A percentile compares a stretch with the other conserved stretches of the same genome.
phyloP scores from a whole-genome alignment of 35 echinoderm and acorn worm species.

The Lytechinus variegatus region DNA sequence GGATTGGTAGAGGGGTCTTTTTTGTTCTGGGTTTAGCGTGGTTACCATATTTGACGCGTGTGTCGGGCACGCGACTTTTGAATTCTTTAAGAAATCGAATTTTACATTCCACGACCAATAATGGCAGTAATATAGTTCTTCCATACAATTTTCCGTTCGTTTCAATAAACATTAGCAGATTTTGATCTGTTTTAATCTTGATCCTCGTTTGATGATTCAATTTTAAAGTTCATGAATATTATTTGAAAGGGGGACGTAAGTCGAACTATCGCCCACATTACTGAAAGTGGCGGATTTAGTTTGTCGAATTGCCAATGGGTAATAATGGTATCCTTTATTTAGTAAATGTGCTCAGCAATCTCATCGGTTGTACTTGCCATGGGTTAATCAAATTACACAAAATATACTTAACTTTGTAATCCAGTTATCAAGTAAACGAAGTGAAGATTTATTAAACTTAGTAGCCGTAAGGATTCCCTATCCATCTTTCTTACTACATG shows the following conservation, averaged over 20 bases:
- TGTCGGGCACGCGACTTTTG: conserved; percentile 37
- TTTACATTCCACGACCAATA: neutral
- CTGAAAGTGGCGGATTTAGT: neutral
- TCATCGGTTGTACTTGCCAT: neutral
- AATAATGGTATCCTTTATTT: neutral
- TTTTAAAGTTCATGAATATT: neutral
- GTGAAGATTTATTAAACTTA: neutral
- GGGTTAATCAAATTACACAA: neutral
- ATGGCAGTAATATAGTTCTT: no score
- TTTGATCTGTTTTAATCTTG: neutral
- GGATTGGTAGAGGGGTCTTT: neutral
- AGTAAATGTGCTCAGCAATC: neutral
- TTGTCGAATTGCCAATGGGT: neutral
- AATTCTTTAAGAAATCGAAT: neutral
- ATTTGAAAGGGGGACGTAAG: neutral
- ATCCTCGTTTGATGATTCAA: neutral
- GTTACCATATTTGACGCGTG: conserved; percentile 20
- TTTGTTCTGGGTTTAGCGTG: neutral
- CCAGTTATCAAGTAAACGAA: neutral
- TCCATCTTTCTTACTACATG: neutral
- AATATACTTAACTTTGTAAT: neutral
- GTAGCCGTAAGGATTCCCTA: neutral
- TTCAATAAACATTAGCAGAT: no score
- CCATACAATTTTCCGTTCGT: no score
- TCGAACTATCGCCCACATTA: neutral